phyloP scores from a whole-genome alignment of 2,113 vertebrate genomes.

The Rhea americana region DNA sequence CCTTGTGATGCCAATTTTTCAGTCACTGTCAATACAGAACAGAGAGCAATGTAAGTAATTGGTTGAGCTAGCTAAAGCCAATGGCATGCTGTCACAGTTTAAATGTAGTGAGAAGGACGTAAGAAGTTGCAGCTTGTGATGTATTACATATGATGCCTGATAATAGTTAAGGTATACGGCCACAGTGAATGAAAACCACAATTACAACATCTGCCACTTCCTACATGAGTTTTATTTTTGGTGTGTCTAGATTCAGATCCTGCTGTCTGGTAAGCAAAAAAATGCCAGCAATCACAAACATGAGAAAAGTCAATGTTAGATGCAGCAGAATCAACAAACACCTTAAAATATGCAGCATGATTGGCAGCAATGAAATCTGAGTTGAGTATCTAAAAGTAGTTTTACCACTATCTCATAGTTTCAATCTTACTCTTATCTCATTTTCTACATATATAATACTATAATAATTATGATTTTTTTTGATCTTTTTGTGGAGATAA shows the following conservation, averaged over 20 bases:
- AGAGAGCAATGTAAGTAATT: neutral
- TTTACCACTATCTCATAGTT: neutral
- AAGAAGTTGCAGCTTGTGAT: neutral
- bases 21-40: neutral
- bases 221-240: neutral
- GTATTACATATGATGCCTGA: neutral
- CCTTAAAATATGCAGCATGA: neutral
- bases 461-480: neutral
- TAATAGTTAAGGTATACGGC: neutral
- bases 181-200: fast-evolving
- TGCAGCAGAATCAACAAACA: neutral
- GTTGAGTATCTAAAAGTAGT: neutral
- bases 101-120: neutral
- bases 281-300: neutral
- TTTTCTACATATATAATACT: neutral
- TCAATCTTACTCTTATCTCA: neutral
- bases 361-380: neutral
- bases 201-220: neutral
- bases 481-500: neutral
- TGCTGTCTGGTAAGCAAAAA: neutral
- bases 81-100: neutral
- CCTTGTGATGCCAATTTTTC: neutral
- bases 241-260: neutral
- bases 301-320: neutral
- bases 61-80: neutral